Evolutionary conservation across 1,140 invertebrate species (phyloP).

Genomic region (Cydia strobilella): DNA sequence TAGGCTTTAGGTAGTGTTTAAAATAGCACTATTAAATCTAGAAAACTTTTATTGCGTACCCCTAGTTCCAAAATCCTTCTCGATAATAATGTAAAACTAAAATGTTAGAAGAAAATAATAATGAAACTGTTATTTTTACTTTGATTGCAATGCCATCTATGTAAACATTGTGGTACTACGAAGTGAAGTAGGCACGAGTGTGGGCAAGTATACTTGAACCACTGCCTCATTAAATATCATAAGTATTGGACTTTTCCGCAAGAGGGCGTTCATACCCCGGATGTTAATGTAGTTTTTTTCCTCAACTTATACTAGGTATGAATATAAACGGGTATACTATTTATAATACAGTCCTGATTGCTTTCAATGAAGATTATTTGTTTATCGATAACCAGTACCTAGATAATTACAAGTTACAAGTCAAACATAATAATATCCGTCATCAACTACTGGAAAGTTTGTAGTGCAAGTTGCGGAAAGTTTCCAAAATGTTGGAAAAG

Average conservation of each 20-base stretch:
- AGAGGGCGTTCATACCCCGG: neutral
- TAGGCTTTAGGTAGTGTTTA: neutral
- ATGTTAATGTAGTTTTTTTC: neutral
- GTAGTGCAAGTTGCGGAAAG: neutral
- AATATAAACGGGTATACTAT: neutral
- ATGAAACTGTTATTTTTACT: neutral
- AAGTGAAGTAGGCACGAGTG: neutral
- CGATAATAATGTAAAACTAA: neutral
- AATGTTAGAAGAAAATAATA: neutral
- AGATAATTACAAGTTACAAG: neutral
- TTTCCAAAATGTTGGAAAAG: too few species aligned
- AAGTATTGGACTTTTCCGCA: neutral
- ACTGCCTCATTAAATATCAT: neutral
- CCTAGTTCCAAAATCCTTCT: neutral
- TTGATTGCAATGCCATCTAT: constrained; percentile 1
- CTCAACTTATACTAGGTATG: neutral
- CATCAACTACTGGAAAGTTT: neutral
- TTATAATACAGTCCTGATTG: neutral
- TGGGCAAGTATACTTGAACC: neutral
- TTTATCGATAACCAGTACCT: neutral
- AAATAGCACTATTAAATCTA: neutral
- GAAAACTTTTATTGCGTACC: neutral
- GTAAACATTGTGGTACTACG: neutral
- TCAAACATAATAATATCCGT: neutral
- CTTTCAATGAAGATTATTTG: neutral